These are phyloP conservation scores for Poicephalus gulielmi DNA, from an alignment of 2,113 vertebrate species.

Conservation along the genomic window DNA sequence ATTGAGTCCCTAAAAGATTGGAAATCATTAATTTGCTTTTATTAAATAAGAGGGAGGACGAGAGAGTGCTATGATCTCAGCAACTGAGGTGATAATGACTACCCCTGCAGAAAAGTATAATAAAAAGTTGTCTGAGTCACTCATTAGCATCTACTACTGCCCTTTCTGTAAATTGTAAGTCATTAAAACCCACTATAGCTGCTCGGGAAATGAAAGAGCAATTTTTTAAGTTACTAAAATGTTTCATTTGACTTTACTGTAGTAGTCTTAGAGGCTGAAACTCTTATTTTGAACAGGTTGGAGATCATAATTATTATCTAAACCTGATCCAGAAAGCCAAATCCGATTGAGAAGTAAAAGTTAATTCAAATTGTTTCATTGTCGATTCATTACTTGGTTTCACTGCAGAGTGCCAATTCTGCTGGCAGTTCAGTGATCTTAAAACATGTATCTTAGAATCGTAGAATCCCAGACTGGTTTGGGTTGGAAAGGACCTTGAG, in stretches of 20 bases:
- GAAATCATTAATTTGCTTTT: slow-evolving; percentile 33
- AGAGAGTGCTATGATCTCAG: neutral
- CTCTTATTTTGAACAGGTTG: neutral
- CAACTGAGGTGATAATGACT: slow-evolving; percentile 13
- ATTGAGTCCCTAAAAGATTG: neutral
- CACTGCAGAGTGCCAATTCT: neutral
- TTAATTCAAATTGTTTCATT: neutral
- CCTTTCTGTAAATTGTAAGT: slow-evolving; percentile 19
- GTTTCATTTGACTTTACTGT: neutral
- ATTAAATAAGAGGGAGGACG: slow-evolving; percentile 19
- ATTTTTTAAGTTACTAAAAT: neutral
- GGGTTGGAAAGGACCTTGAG: too few relatives aligned
- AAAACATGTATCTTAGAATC: neutral
- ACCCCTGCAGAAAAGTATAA: neutral
- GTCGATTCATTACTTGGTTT: neutral
- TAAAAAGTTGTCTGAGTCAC: slow-evolving; percentile 12
- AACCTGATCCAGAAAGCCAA: neutral
- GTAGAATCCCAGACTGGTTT: too few relatives aligned
- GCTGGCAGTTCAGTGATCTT: neutral
- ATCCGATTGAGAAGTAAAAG: neutral
- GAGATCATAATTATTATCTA: neutral
- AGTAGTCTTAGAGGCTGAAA: neutral
- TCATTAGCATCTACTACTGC: neutral
- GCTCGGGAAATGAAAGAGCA: neutral
- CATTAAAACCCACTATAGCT: slow-evolving; percentile 12